phyloP scores from a whole-genome alignment of 2,113 vertebrate species.

The Perca fluviatilis region DNA sequence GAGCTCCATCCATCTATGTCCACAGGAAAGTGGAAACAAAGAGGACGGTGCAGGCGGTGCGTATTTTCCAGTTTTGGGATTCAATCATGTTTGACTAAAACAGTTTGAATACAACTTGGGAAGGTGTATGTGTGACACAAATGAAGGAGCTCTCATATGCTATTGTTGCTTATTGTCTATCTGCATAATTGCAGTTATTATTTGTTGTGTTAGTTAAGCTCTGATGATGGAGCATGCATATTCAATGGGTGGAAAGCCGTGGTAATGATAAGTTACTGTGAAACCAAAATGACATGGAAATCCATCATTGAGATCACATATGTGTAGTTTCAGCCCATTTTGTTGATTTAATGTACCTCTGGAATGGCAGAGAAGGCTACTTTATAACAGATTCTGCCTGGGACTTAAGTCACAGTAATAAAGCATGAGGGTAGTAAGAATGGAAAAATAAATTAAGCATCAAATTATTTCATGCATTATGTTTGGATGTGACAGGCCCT shows the following conservation, averaged over 20 bases:
- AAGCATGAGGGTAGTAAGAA: conserved; percentile 14
- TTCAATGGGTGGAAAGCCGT: conserved; percentile 60
- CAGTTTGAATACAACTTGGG: conserved; percentile 40
- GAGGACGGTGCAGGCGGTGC: conserved; percentile 17
- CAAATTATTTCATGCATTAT: conserved; percentile 42
- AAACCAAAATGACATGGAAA: conserved; percentile 52
- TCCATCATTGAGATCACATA: conserved; percentile 56
- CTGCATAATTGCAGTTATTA: conserved; percentile 60
- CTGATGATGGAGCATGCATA: conserved; percentile 45
- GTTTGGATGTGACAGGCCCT: conserved; percentile 9
- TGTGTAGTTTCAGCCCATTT: conserved; percentile 52
- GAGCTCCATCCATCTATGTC: conserved; percentile 75
- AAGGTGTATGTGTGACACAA: conserved; percentile 31
- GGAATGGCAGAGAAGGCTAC: conserved; percentile 34
- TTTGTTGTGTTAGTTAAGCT: conserved; percentile 44
- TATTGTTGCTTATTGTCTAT: conserved; percentile 50
- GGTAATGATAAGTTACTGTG: conserved; percentile 64
- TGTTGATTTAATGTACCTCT: conserved; percentile 65
- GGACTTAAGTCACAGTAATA: conserved; percentile 47
- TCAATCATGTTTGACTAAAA: conserved; percentile 61
- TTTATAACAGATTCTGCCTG: conserved; percentile 49
- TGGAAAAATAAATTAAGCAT: conserved; percentile 58
- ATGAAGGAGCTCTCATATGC: conserved; percentile 35
- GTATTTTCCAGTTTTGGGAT: conserved; percentile 44
- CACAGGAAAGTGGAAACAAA: conserved; percentile 64